A percentile compares a stretch with the other conserved stretches of the same genome.
These are phyloP conservation scores for Cacoxenus indagator DNA, from an alignment of 2,888 invertebrate genomes.

Conservation along the genomic window DNA sequence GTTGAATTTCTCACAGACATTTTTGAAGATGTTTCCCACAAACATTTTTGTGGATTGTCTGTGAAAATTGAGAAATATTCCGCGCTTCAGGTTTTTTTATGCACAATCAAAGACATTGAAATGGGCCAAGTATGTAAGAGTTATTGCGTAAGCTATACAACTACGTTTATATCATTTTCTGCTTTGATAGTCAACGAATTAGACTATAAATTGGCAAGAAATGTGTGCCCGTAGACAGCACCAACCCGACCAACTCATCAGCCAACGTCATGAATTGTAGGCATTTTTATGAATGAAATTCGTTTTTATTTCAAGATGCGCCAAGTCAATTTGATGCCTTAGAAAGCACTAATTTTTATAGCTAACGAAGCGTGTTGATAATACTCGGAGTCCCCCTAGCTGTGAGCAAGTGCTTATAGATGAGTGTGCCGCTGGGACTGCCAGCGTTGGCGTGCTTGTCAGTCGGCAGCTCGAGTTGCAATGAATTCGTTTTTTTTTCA, in stretches of 20 bases:
- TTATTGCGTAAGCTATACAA: not conserved
- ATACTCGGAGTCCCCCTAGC: not conserved
- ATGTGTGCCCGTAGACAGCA: not conserved
- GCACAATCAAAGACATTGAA: not conserved
- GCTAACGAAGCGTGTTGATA: constrained; percentile 44
- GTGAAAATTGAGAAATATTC: not conserved
- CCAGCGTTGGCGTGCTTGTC: not conserved
- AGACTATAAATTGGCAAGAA: not conserved
- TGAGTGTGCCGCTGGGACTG: not conserved
- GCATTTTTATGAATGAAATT: constrained; percentile 52
- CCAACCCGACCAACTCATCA: too few relatives aligned
- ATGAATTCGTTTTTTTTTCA: not conserved
- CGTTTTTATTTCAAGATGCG: constrained; percentile 45
- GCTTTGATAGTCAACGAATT: not conserved
- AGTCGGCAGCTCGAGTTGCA: not conserved
- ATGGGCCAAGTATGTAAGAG: not conserved
- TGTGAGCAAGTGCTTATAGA: not conserved
- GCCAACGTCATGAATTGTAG: constrained; percentile 25
- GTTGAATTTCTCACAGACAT: not conserved
- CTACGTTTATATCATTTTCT: too few relatives aligned
- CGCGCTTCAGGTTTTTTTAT: not conserved
- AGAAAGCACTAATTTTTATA: constrained; percentile 55
- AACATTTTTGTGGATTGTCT: not conserved
- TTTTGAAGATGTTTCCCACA: not conserved
- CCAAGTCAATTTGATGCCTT: constrained; percentile 46